Evolutionary conservation across 2,113 vertebrate genomes (phyloP).

Genomic region (Chaenocephalus aceratus): DNA sequence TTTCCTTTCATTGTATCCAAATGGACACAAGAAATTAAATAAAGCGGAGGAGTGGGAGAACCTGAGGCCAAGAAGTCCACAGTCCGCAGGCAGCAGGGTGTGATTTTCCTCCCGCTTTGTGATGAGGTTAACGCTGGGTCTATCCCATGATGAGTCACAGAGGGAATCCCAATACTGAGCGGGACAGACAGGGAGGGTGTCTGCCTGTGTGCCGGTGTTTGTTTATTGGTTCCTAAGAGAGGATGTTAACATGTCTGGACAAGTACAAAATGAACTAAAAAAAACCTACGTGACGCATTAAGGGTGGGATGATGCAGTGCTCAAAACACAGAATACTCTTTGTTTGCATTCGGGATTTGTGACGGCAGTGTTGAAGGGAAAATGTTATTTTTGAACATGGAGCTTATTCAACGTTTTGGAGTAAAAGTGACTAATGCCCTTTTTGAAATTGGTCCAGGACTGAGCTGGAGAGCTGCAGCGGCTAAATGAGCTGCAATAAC

Average conservation of each 20-base stretch:
- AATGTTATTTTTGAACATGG: too few relatives aligned
- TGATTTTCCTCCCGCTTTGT: conserved; percentile 47
- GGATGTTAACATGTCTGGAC: conserved; percentile 70
- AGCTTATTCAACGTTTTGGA: too few relatives aligned
- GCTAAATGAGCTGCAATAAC: too few relatives aligned
- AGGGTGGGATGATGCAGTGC: conserved; percentile 14
- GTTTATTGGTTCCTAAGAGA: conserved; percentile 63
- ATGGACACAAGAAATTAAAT: conserved; percentile 42
- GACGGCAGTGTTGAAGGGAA: neutral
- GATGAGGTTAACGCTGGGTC: conserved; percentile 62
- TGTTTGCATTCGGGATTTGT: conserved; percentile 14
- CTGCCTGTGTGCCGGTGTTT: conserved; percentile 50
- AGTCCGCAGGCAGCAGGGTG: conserved; percentile 13
- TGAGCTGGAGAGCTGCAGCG: too few relatives aligned
- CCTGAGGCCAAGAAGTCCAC: conserved; percentile 1
- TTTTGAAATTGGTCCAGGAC: too few relatives aligned
- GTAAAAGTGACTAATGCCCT: too few relatives aligned
- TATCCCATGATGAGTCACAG: conserved; percentile 61
- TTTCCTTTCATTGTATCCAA: conserved; percentile 69
- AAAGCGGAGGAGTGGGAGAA: conserved; percentile 9
- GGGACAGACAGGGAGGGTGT: conserved; percentile 29
- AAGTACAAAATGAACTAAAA: conserved; percentile 46
- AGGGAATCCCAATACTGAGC: conserved; percentile 68
- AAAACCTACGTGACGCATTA: conserved; percentile 41
- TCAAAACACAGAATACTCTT: conserved; percentile 22